These are phyloP conservation scores for Oedothorax gibbosus DNA, from an alignment of 1,140 invertebrate species.

Conservation along the genomic window DNA sequence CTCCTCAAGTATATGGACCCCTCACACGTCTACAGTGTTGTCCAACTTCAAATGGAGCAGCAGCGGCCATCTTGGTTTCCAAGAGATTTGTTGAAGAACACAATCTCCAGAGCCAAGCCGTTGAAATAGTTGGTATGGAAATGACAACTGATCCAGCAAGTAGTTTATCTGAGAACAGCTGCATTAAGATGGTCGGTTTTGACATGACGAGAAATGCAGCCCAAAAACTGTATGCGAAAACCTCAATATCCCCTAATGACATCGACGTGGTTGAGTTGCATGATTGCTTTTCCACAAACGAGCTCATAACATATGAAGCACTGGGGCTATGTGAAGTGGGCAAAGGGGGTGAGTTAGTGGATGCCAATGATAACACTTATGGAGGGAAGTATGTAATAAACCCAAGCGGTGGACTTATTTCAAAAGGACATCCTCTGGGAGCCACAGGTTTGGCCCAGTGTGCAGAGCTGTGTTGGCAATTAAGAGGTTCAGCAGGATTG, in stretches of 20 bases:
- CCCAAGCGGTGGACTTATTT: constrained; percentile 97
- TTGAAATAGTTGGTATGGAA: constrained; percentile 96
- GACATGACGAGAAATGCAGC: constrained; percentile 94
- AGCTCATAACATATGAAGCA: constrained; percentile 97
- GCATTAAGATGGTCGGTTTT: constrained; percentile 92
- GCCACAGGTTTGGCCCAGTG: constrained; percentile 98
- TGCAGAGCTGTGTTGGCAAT: constrained; percentile 90
- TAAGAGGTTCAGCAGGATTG: constrained; percentile 88
- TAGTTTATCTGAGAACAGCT: constrained; percentile 86
- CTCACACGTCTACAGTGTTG: constrained; percentile 96
- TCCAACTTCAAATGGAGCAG: constrained; percentile 96
- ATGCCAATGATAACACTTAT: constrained; percentile 96
- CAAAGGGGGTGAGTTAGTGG: constrained; percentile 91
- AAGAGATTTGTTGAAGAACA: constrained; percentile 90
- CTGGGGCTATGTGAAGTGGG: constrained; percentile 91
- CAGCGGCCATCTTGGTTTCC: constrained; percentile 88
- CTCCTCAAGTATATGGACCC: constrained; percentile 81
- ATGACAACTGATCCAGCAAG: constrained; percentile 91
- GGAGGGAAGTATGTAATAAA: constrained; percentile 97
- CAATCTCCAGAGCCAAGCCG: constrained; percentile 82
- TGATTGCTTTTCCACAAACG: constrained; percentile 98
- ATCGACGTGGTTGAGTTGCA: constrained; percentile 97
- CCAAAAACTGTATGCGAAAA: constrained; percentile 82
- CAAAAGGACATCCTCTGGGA: constrained; percentile 98
- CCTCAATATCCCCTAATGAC: constrained; percentile 81